Evolutionary conservation across 2,888 invertebrate genomes (phyloP).

Genomic region (Oscheius sp.): DNA sequence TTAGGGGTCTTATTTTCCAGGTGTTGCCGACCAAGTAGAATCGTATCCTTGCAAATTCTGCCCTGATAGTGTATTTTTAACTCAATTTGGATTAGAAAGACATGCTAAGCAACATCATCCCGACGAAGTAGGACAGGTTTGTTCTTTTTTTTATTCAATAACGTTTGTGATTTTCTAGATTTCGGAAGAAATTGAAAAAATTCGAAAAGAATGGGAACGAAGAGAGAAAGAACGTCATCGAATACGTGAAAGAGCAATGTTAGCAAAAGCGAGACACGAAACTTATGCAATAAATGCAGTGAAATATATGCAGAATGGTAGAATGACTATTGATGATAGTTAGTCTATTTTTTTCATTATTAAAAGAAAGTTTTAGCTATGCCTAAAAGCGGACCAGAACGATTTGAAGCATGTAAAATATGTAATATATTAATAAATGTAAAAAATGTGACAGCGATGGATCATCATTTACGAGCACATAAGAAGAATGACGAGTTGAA

Average conservation of each 20-base stretch:
- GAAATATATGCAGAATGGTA: neutral
- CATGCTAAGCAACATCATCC: slow-evolving; percentile 53
- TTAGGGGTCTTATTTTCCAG: slow-evolving; percentile 19
- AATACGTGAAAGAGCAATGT: slow-evolving; percentile 31
- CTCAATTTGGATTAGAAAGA: slow-evolving; percentile 53
- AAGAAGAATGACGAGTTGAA: slow-evolving; percentile 62
- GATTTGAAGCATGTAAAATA: slow-evolving; percentile 54
- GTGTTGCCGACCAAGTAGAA: slow-evolving; percentile 63
- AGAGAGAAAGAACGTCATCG: slow-evolving; percentile 44
- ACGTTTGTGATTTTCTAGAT: slow-evolving; percentile 32
- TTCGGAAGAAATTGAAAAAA: slow-evolving; percentile 42
- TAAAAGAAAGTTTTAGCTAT: neutral
- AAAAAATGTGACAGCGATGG: slow-evolving; percentile 56
- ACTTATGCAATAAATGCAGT: slow-evolving; percentile 13
- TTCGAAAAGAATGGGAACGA: slow-evolving; percentile 55
- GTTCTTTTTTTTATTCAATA: neutral
- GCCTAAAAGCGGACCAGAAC: slow-evolving; percentile 24
- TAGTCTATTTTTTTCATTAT: neutral
- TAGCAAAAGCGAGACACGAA: slow-evolving; percentile 21
- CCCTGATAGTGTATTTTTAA: slow-evolving; percentile 58
- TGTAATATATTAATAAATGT: slow-evolving; percentile 59
- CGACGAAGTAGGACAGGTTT: slow-evolving; percentile 39
- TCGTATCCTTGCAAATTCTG: slow-evolving; percentile 62
- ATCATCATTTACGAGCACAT: slow-evolving; percentile 59
- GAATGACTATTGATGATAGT: neutral